Evolutionary conservation across 2,888 invertebrate species (phyloP), one percentile per base, ranked within the genome.

Genomic region (Venustoraphidia nigricollis): DNA sequence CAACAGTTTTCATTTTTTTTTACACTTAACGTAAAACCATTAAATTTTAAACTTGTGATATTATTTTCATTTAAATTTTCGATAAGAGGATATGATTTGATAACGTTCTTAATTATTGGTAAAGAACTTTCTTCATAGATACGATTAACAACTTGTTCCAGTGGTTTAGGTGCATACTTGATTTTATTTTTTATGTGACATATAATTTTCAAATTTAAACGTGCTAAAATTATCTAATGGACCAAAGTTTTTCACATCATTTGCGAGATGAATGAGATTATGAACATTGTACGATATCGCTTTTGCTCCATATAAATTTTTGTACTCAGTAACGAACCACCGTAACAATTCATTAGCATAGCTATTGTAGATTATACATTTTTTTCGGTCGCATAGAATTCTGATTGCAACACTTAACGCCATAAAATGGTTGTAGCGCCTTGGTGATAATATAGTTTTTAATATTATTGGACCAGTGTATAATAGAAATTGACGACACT

Each of bases 401-500:
- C 54, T 36, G 13, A 56, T 55, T 2, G 53, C 55, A 42, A 49
- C 34, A 47, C 49, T 51, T 34, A 57, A 47, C 37, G 51, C 39
- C 13, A 58, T 34, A 46, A 58, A 56, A 48, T 56, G 54, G 14
- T 50, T 47, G 41, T 53, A 51, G 34, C 52, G 47, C 36, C 51
- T 17, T 41, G 48, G 44, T 36, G 35, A 40, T 36, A 56, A 27
- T 40, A 52, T 36, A 27, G n/a, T 49, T 52, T 53, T 52, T 17
- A 58, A 52, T 34, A 54, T 54, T 10, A 60, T 49, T 8, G 53
- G 51, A 11, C 57, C 59, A 35, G 51, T 49, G 41, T 55, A 58
- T 11, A 55, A 41, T 27, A 56, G 37, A 42, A 54, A 52, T 42
- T 47, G 42, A 17, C 54, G 47, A 36, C 51, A 53, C 47, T 55